Conservation (phyloP, 2,888 invertebrate species). For the Oconnorella tubifera region DNA sequence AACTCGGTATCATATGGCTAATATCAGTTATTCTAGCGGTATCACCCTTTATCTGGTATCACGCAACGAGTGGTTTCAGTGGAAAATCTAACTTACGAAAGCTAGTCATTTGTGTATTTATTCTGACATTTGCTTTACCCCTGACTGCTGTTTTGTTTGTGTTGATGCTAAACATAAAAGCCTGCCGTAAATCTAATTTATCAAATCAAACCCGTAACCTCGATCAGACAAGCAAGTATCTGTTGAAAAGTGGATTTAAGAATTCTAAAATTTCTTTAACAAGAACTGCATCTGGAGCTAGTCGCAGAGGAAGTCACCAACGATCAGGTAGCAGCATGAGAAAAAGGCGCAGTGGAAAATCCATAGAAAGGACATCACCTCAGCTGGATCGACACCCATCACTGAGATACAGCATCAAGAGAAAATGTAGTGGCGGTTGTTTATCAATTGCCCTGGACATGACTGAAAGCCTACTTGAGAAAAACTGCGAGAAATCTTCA, state of each 20-base stretch:
- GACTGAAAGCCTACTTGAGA: too few relatives aligned
- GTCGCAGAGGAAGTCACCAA: slow-evolving; percentile 13
- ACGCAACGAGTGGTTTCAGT: background rate
- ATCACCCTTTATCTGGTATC: slow-evolving; percentile 12
- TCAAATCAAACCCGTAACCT: background rate
- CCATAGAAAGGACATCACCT: background rate
- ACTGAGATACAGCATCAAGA: too few relatives aligned
- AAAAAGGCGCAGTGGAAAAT: background rate
- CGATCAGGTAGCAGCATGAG: background rate
- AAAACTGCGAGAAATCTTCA: too few relatives aligned
- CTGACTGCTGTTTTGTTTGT: background rate
- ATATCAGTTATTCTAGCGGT: slow-evolving; percentile 6
- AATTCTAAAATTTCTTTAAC: background rate
- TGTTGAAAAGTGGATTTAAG: background rate
- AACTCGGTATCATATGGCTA: slow-evolving; percentile 3
- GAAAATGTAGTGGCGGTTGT: too few relatives aligned
- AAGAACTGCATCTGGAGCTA: background rate
- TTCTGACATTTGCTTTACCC: slow-evolving; percentile 9
- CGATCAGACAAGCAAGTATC: background rate
- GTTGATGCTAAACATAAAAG: background rate
- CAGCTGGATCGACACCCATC: slow-evolving; percentile 16
- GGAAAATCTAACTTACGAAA: background rate
- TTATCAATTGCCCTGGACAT: too few relatives aligned
- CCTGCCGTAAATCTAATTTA: background rate
- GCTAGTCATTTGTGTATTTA: slow-evolving; percentile 7